A percentile compares a stretch with the other conserved stretches of the same genome.
Evolutionary conservation across 1,140 invertebrate genomes (phyloP).

Genomic region (Dreissena polymorpha): DNA sequence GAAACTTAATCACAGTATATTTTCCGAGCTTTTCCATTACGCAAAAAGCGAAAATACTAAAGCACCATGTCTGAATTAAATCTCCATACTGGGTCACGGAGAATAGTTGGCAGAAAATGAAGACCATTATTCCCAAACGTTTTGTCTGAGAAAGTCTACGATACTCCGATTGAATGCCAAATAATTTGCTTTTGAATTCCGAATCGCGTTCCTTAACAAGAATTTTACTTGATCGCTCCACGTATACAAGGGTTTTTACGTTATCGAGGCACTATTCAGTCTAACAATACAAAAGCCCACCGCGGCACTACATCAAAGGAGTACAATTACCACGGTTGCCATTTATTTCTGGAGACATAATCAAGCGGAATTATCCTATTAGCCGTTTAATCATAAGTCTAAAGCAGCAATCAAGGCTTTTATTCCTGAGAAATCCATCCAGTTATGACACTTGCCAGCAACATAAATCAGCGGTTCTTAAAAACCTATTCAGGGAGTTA

Average conservation of each 20-base stretch:
- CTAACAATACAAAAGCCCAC: neutral
- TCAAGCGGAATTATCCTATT: conserved; percentile 55
- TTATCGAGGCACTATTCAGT: too few relatives aligned
- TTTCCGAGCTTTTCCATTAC: too few relatives aligned
- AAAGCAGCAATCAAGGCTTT: conserved; percentile 51
- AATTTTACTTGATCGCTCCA: conserved; percentile 21
- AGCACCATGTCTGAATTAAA: too few relatives aligned
- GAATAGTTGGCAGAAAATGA: too few relatives aligned
- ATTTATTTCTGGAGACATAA: conserved; percentile 54
- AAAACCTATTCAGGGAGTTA: neutral
- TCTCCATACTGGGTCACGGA: too few relatives aligned
- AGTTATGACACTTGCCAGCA: conserved; percentile 50
- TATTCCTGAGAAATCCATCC: conserved; percentile 50
- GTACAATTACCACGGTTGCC: conserved; percentile 31
- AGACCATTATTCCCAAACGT: too few relatives aligned
- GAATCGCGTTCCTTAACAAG: conserved; percentile 22
- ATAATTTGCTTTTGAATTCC: neutral
- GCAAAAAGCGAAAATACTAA: too few relatives aligned
- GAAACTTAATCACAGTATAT: too few relatives aligned
- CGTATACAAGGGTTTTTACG: neutral
- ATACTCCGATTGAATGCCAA: neutral
- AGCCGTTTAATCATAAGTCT: conserved; percentile 58
- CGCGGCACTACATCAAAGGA: conserved; percentile 43
- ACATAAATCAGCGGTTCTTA: conserved; percentile 49
- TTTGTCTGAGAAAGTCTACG: neutral